Conservation (phyloP, 2,113 vertebrate genomes). For the Montifringilla adamsi region DNA sequence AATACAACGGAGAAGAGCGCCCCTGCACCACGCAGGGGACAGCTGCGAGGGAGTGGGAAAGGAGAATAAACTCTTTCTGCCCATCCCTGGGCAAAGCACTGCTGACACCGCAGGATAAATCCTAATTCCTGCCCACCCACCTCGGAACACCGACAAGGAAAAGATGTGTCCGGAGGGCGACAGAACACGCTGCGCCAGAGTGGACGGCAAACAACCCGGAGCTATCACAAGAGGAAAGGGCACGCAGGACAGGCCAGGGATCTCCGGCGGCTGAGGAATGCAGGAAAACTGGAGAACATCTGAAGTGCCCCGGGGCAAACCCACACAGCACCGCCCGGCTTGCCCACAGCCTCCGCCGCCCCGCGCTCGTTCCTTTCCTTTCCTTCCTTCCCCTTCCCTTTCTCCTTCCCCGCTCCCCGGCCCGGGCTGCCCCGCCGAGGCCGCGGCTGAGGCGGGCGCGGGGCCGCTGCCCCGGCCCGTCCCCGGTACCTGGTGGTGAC, state of each 20-base stretch:
- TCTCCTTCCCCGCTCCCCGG: accelerated
- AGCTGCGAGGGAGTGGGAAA: not conserved
- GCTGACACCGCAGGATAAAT: accelerated
- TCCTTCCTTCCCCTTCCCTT: not conserved
- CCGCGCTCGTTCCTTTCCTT: too few species aligned
- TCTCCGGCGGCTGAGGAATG: not conserved
- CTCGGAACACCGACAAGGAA: too few species aligned
- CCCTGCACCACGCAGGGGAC: not conserved
- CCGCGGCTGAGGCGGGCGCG: not conserved
- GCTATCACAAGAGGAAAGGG: too few species aligned
- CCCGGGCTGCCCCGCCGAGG: not conserved
- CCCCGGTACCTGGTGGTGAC: constrained; percentile 39
- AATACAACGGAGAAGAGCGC: accelerated
- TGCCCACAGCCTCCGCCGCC: not conserved
- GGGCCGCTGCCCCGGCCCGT: not conserved
- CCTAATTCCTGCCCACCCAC: not conserved
- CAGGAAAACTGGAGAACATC: not conserved
- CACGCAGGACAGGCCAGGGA: not conserved
- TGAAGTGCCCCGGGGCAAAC: accelerated
- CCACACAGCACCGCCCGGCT: not conserved
- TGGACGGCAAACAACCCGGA: accelerated
- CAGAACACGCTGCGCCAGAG: accelerated
- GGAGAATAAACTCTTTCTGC: not conserved
- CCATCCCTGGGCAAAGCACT: accelerated
- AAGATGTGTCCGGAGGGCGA: not conserved